Evolutionary conservation across 2,888 invertebrate genomes (phyloP), one percentile per base, ranked within the genome.

Genomic region (Elysia crispata): DNA sequence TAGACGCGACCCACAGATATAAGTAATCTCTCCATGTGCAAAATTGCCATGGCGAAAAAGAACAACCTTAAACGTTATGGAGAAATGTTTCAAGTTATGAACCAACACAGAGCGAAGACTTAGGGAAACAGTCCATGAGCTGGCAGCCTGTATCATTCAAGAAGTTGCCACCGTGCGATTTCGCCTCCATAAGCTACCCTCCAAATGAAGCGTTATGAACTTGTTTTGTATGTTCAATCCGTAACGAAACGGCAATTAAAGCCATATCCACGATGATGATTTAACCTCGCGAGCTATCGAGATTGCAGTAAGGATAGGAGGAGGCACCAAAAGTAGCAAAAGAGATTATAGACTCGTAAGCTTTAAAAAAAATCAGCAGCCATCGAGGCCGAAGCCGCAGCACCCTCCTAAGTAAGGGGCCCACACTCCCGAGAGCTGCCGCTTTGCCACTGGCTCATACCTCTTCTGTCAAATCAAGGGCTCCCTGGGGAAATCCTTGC

Each of bases 81-180:
- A 33, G 18, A 31, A 76, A 30, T 28, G 62, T 20, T 62, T 76
- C 31, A 76, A 62, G 54, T 76, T 62, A 11, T 62, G 76, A 62
- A 76, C 54, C 18, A 57, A 76, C 60, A 76, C 57, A 23, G 54
- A 76, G 57, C 0, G 76, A 25, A 60, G 30, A 28, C 76, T 31
- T 13, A 62, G 76, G 66, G 76, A 76, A 20, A 62, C 76, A 0
- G 54, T 62, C 0, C 76, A 62, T 18, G 62, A 76, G 20, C n/a
- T 76, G 64, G 62, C 76, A 60, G 76, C 62, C 1, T 28, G 60
- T 1, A 76, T 76, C 15, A 20, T 60, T 20, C 76, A 62, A 31
- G 76, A 76, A 28, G 76, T 31, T 25, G 76, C 64, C 57, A 76
- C 76, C 41, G 23, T 76, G 31, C 33, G 76, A 76, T 62, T 62